Evolutionary conservation across 2,797 vertebrate genomes (phyloP), one percentile per base, ranked within the genome.

Genomic region (Microcaecilia unicolor): DNA sequence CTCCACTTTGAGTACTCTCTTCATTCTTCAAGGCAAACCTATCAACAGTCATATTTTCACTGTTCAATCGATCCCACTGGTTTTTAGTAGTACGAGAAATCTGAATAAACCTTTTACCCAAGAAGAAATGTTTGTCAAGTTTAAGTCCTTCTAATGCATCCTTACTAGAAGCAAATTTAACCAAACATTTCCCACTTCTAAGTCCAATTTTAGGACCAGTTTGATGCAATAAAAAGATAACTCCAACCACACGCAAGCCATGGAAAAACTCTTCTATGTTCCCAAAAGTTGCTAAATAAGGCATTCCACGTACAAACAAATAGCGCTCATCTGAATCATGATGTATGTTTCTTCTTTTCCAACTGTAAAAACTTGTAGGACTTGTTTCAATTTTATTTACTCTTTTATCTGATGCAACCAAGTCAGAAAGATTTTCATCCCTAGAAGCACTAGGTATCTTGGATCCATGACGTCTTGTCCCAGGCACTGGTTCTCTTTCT

Each of bases 51-150:
- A 84, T 22, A 88, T 70, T 15, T 72, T 66, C 49, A 93, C 64
- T 13, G 55, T 48, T 39, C 86, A 87, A 62, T 86, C 76, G 3
- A 73, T 57, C 61, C 92, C 92, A 98, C 42, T 85, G 58, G 1
- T 82, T 31, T 53, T 85, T 78, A 3, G 82, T 79, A 45, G 86
- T 60, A 4, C 63, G 58, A 38, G 72, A 78, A 31, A 98, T 43
- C 68, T 90, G 86, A 61, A 98, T 76, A 66, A 90, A 99, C 64
- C 92, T 84, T 30, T 79, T 37, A 29, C 92, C 91, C 58, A 97
- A 97, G 61, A 92, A 97, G 61, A 92, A 97, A 28, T 77, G 51
- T 51, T 72, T 83, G 18, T 98, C 76, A 49, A 83, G 83, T 44
- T 88, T 85, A 36, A 94, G 66, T 48, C 82, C 90, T 71, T 89